Evolutionary conservation across 2,888 invertebrate genomes (phyloP).

Genomic region (Mantis religiosa): DNA sequence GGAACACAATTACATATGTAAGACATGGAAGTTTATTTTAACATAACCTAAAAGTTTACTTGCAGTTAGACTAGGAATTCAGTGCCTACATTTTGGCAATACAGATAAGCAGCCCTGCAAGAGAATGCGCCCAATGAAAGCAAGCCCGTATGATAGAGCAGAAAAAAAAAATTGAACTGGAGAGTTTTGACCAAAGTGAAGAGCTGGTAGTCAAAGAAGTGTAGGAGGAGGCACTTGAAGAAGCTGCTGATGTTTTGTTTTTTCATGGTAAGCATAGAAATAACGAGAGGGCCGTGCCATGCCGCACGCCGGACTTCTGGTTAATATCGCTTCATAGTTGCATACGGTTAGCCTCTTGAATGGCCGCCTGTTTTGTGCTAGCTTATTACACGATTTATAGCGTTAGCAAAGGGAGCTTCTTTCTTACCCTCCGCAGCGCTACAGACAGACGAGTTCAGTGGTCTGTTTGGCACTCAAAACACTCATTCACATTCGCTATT

Average conservation of each 20-base stretch:
- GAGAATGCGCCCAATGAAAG: neutral
- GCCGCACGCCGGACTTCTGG: neutral
- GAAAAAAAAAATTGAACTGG: neutral
- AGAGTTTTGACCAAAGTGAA: neutral
- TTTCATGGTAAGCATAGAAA: neutral
- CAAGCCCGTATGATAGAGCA: neutral
- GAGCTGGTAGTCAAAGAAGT: neutral
- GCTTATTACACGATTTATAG: neutral
- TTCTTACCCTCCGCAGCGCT: neutral
- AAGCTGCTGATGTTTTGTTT: neutral
- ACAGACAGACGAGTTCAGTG: neutral
- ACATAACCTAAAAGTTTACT: too few relatives aligned
- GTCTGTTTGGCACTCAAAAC: neutral
- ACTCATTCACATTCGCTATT: neutral
- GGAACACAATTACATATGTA: too few relatives aligned
- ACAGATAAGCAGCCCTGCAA: neutral
- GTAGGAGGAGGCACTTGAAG: neutral
- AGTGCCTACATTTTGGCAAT: too few relatives aligned
- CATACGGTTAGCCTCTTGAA: conserved; percentile 4
- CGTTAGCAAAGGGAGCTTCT: neutral
- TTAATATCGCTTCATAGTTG: conserved; percentile 2
- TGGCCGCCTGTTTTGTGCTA: neutral
- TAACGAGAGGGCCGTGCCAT: neutral
- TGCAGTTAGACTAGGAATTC: too few relatives aligned
- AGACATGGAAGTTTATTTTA: too few relatives aligned